phyloP scores from a whole-genome alignment of 30 jellyfish, hydroid and myxozoan species.

The Sanderia malayensis region DNA sequence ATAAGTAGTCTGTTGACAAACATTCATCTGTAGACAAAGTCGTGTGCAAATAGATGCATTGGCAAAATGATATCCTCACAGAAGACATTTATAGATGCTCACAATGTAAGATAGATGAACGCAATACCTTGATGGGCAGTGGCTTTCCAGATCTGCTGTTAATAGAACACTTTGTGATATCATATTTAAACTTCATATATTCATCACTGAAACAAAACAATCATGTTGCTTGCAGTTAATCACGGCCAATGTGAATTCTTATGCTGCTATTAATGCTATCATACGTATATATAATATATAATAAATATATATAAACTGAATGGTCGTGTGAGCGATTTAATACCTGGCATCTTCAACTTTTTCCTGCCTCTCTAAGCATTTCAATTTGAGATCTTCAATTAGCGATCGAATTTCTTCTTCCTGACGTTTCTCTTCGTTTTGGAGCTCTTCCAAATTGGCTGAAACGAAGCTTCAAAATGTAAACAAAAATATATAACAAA shows the following conservation, averaged over 20 bases:
- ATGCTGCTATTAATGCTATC: no score
- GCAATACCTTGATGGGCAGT: constrained; percentile 62
- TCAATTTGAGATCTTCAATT: constrained; percentile 71
- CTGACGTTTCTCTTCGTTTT: constrained; percentile 70
- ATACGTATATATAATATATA: no score
- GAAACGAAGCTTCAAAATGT: background rate
- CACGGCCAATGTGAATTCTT: no score
- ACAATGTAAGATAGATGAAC: no score
- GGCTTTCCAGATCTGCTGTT: constrained; percentile 92
- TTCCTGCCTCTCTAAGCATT: constrained; percentile 71
- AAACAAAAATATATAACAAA: no score
- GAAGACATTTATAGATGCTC: no score
- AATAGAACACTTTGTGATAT: constrained; percentile 70
- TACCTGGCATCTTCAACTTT: constrained; percentile 80
- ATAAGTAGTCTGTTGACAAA: no score
- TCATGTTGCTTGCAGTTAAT: background rate
- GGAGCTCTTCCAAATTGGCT: constrained; percentile 94
- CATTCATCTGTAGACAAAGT: no score
- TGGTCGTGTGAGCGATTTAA: background rate
- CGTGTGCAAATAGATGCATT: no score
- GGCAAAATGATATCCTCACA: no score
- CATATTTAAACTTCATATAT: constrained; percentile 71
- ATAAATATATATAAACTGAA: background rate
- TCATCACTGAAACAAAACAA: constrained; percentile 58
- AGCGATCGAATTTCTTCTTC: constrained; percentile 71